These are phyloP conservation scores for Monochamus saltuarius DNA, from an alignment of 1,140 invertebrate species.

Conservation along the genomic window DNA sequence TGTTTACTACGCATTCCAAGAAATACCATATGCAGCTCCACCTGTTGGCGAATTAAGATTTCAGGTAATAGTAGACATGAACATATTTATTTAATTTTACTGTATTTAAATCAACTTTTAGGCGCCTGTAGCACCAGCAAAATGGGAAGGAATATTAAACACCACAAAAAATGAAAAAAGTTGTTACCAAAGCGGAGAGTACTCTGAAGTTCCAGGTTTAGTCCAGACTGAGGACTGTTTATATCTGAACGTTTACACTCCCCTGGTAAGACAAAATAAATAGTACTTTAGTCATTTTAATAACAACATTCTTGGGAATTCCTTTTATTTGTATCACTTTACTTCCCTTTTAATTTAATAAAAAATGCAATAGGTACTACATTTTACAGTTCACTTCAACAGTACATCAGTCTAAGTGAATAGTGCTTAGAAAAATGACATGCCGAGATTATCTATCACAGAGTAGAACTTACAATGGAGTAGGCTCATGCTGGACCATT, in stretches of 20 bases:
- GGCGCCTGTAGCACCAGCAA: not conserved
- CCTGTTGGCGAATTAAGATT: conserved; percentile 22
- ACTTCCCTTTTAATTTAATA: not conserved
- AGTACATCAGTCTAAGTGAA: too few relatives aligned
- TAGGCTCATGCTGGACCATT: too few relatives aligned
- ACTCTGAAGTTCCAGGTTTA: not conserved
- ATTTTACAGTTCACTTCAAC: too few relatives aligned
- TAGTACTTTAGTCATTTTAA: not conserved
- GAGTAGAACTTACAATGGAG: too few relatives aligned
- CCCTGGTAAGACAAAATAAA: not conserved
- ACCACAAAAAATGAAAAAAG: conserved; percentile 2
- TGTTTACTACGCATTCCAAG: conserved; percentile 23
- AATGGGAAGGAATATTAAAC: conserved; percentile 2
- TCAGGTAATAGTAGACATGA: conserved; percentile 18
- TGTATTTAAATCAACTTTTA: not conserved
- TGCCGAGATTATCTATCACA: too few relatives aligned
- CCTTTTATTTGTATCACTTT: not conserved
- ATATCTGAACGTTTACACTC: conserved; percentile 7
- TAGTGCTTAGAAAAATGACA: too few relatives aligned
- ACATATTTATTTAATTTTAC: not conserved
- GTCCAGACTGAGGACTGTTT: conserved; percentile 1
- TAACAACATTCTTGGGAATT: not conserved
- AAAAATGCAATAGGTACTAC: too few relatives aligned
- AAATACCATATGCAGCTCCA: conserved; percentile 23
- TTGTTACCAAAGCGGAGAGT: not conserved